Evolutionary conservation across 2,888 invertebrate genomes (phyloP).

Genomic region (Meta bourneti): DNA sequence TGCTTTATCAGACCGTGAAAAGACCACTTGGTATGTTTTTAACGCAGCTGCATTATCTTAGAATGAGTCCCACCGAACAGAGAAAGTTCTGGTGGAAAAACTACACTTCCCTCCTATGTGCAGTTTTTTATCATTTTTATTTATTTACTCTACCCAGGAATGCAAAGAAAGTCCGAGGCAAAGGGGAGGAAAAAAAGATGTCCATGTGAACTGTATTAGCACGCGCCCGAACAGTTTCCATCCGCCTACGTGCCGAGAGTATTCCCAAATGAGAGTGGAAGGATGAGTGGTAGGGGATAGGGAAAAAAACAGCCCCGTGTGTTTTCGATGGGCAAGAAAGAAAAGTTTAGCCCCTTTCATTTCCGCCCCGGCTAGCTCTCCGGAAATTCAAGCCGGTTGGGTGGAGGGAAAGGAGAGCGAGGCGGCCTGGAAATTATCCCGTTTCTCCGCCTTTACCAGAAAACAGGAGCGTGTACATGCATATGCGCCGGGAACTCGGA

Average conservation of each 20-base stretch:
- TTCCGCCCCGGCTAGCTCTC: slow-evolving; percentile 50
- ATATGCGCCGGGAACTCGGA: slow-evolving; percentile 4
- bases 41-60: too few relatives aligned
- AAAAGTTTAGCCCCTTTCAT: slow-evolving; percentile 61
- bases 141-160: neutral
- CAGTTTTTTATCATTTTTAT: too few relatives aligned
- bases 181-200: neutral
- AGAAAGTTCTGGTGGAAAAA: too few relatives aligned
- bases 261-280: slow-evolving; percentile 27
- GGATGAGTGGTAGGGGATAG: neutral
- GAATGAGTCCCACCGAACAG: too few relatives aligned
- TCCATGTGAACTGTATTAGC: neutral
- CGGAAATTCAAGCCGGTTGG: slow-evolving; percentile 67
- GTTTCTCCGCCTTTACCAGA: slow-evolving; percentile 50
- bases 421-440: slow-evolving; percentile 40
- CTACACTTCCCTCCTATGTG: too few relatives aligned
- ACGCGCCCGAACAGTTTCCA: neutral
- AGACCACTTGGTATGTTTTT: too few relatives aligned
- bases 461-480: neutral
- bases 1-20: too few relatives aligned
- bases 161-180: neutral
- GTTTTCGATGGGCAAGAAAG: slow-evolving; percentile 23
- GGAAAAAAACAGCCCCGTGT: neutral
- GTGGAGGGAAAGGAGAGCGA: neutral
- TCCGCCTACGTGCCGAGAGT: slow-evolving; percentile 21